Base-by-base conservation (phyloP, 1,140 invertebrate genomes). In the Ceratosolen solmsi region DNA sequence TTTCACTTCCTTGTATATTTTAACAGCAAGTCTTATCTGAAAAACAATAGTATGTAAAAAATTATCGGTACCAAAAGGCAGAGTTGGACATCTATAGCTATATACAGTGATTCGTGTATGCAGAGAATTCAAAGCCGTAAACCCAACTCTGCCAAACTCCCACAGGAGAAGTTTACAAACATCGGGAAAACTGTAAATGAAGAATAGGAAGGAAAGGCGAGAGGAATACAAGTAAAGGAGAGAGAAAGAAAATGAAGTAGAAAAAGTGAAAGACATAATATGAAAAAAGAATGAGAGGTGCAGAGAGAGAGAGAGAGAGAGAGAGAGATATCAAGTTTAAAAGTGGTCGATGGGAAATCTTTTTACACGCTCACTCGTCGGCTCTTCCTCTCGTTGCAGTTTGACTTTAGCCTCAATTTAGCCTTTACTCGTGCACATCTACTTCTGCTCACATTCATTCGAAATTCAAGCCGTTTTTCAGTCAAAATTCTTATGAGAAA, bases 41-140 rank as follows among this genome's bases (percentile, higher is more conserved):
- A 60, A 70, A 72, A 58, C 11, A 78, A 27, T 13, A 46, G 13
- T 30, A 38, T 17, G 51, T 71, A 72, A 80, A 72, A 73, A 80
- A 73, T 79, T 20, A 15, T 63, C 49, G 33, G 30, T 56, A 30
- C 33, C n/a, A 72, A 38, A 9, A 46, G 0, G 30, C 41, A n/a
- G n/a, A 54, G 15, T 49, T 30, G 46, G 22, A 72, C 17, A 20
- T 51, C 15, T 17, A 38, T 25, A 74, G 3, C 13, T 51, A 51
- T n/a, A 74, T n/a, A 20, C 30, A 22, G 36, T 25, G 5, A 58
- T 49, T 51, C 54, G 20, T 73, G 58, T 51, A 73, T 30, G 2
- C 33, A 38, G 9, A 15, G 46, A 4, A 82, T 82, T 76, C 80
- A 76, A 77, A 82, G 73, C 80, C 73, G 80, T 82, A 82, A 82